Base-by-base conservation (phyloP, 2,113 vertebrate genomes). In the Telmatochromis sp. region DNA sequence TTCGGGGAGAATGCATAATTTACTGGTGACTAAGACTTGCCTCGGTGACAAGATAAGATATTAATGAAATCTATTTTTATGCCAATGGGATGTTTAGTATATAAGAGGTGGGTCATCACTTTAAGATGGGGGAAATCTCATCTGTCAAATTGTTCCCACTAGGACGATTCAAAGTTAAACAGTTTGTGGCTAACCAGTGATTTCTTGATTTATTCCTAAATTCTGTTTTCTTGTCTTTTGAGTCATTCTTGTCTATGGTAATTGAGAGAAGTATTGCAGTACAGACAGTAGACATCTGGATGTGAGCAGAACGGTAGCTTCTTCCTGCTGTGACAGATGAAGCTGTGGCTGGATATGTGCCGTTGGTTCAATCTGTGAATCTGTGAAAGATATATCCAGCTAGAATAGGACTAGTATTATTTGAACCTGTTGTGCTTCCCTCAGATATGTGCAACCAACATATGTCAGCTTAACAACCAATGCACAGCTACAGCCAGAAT, bases 1-100 rank as follows among this genome's bases (percentile, higher is more conserved):
- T 93, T 83, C 57, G 6, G 5, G 88, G 84, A 86, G 91, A 85
- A 92, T 91, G 85, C 81, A 87, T 91, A 89, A 92, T 91, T 79
- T 89, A 93, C 91, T 83, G 81, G 80, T 91, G 82, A 82, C 88
- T 81, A 88, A 91, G 31, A 87, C 73, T 83, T 89, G 84, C 86
- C 83, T 88, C 60, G 35, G 83, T 91, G 58, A 86, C 57, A 65
- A 92, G 89, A 89, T 89, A 5, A 81, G 60, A 87, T 57, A 82
- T 86, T 90, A 85, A 85, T 85, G 65, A 87, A 89, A 89, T 80
- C 15, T 42, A 23, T 51, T 13, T 60, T 35, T 80, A 31, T 63
- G 58, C 75, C 55, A 7, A 7, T 73, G 68, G 80, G 51, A 33
- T 42, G 86, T 84, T 88, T 81, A 79, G 54, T 83, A 31, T 81